Evolutionary conservation across 2,797 vertebrate species (phyloP).

Genomic region (Hipposideros larvatus): DNA sequence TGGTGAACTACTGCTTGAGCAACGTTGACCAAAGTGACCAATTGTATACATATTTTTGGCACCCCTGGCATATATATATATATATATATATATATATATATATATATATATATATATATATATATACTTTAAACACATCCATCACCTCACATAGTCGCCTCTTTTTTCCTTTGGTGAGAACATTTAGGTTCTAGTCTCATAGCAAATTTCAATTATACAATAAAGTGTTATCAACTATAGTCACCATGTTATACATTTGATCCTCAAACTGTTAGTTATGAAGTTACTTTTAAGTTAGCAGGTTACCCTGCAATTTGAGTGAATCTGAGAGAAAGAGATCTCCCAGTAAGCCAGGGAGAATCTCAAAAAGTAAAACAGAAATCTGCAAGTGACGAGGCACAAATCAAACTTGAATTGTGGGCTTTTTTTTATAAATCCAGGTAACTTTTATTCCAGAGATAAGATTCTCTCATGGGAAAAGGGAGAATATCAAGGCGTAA

Average conservation of each 20-base stretch:
- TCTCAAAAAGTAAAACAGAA: neutral
- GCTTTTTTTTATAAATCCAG: neutral
- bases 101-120: neutral
- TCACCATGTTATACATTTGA: neutral
- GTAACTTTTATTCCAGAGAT: slow-evolving; percentile 25
- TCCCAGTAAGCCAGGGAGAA: neutral
- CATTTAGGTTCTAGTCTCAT: neutral
- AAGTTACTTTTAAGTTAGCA: neutral
- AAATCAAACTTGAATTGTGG: neutral
- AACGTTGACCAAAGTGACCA: too few species aligned
- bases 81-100: too few species aligned
- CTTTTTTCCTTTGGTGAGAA: neutral
- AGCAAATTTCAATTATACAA: neutral
- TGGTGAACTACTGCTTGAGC: too few species aligned
- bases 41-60: too few species aligned
- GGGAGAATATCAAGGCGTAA: neutral
- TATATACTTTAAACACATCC: too few species aligned
- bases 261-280: neutral
- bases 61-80: too few species aligned
- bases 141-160: neutral
- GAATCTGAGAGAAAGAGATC: neutral
- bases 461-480: neutral
- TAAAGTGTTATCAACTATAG: neutral
- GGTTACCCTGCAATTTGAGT: neutral
- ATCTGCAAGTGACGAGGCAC: neutral